A percentile compares a stretch with the other conserved stretches of the same genome.
phyloP scores from a whole-genome alignment of 2,888 invertebrate species.

The Andrena praecox region DNA sequence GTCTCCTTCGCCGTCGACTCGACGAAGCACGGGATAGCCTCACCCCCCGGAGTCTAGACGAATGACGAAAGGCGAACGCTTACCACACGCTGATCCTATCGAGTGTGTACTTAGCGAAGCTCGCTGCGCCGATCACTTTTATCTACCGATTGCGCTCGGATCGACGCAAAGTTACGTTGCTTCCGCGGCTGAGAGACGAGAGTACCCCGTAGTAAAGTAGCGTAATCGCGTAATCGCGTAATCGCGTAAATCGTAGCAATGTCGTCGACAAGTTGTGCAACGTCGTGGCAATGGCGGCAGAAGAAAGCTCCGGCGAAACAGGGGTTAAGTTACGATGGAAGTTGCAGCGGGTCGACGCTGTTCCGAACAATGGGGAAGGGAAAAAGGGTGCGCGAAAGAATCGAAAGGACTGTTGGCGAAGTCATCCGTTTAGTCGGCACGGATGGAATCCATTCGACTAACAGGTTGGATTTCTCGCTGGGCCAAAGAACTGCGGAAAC shows the following conservation, averaged over 20 bases:
- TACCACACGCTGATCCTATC: too few relatives aligned
- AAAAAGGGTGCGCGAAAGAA: not conserved
- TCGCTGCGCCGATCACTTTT: too few relatives aligned
- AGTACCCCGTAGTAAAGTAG: not conserved
- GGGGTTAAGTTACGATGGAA: not conserved
- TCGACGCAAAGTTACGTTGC: not conserved
- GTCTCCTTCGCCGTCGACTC: conserved; percentile 11
- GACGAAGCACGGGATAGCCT: not conserved
- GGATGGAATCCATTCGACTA: conserved; percentile 23
- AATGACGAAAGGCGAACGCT: not conserved
- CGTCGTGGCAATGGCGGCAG: not conserved
- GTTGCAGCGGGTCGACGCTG: not conserved
- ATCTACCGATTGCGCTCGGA: not conserved
- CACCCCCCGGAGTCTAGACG: not conserved
- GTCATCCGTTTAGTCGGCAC: conserved; percentile 12
- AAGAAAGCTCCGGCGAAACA: not conserved
- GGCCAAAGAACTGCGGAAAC: conserved; percentile 21
- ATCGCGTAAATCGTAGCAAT: not conserved
- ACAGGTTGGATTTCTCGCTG: conserved; percentile 36
- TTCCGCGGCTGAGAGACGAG: not conserved
- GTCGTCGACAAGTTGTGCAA: not conserved
- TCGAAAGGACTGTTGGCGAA: not conserved
- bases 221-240: not conserved
- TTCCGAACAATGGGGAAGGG: not conserved
- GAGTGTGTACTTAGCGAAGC: too few relatives aligned